These are phyloP conservation scores for Patella pellucida DNA, from an alignment of 2,888 invertebrate species.

Conservation along the genomic window DNA sequence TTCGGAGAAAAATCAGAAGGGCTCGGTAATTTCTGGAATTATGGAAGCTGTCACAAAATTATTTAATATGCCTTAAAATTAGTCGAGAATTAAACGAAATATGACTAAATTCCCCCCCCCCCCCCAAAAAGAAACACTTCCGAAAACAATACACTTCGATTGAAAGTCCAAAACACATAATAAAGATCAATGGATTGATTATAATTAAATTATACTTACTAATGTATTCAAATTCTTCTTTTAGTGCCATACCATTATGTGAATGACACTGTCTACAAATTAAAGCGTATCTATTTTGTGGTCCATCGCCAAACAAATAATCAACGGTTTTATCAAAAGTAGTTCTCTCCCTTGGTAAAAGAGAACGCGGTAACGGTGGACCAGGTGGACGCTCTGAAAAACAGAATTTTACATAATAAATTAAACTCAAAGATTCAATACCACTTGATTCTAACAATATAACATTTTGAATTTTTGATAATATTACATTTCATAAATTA, in stretches of 20 bases:
- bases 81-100: too few relatives aligned
- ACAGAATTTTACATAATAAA: too few relatives aligned
- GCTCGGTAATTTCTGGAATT: too few relatives aligned
- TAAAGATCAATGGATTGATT: too few relatives aligned
- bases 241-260: slow-evolving; percentile 91
- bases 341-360: slow-evolving; percentile 82
- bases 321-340: slow-evolving; percentile 92
- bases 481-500: too few relatives aligned
- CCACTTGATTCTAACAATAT: slow-evolving; percentile 5
- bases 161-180: too few relatives aligned
- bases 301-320: slow-evolving; percentile 94
- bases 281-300: slow-evolving; percentile 92
- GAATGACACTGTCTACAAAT: slow-evolving; percentile 90
- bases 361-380: slow-evolving; percentile 75
- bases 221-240: slow-evolving; percentile 80
- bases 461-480: not conserved
- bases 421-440: not conserved
- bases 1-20: too few relatives aligned
- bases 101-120: too few relatives aligned
- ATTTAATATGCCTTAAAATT: too few relatives aligned
- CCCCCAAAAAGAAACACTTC: too few relatives aligned
- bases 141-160: too few relatives aligned
- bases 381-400: slow-evolving; percentile 52
- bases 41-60: too few relatives aligned
- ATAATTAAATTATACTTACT: slow-evolving; percentile 68